Conservation (phyloP, 2,113 vertebrate species). For the Entelurus aequoreus region DNA sequence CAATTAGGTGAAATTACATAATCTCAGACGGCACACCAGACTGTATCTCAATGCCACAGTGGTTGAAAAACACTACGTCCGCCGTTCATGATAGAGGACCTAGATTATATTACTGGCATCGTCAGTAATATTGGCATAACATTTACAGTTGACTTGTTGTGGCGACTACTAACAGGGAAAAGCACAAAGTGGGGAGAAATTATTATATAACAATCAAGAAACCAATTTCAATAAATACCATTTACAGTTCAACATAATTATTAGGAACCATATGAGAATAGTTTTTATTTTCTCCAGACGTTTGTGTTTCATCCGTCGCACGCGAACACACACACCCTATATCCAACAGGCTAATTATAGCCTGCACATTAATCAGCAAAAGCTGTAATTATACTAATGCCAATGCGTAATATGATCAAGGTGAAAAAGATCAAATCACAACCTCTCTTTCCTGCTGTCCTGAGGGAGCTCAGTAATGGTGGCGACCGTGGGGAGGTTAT, state of each 20-base stretch:
- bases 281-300: too few species aligned
- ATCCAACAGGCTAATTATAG: constrained; percentile 53
- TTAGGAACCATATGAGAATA: not conserved
- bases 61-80: too few species aligned
- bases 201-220: not conserved
- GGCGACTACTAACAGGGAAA: too few species aligned
- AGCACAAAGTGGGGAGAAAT: too few species aligned
- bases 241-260: constrained; percentile 1
- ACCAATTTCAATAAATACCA: not conserved
- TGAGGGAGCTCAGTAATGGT: constrained; percentile 11
- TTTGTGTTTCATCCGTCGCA: too few species aligned
- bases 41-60: too few species aligned
- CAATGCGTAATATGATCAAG: constrained; percentile 62
- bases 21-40: too few species aligned
- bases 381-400: constrained; percentile 67
- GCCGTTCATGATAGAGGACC: too few species aligned
- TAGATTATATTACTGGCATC: too few species aligned
- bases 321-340: not conserved
- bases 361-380: constrained; percentile 61
- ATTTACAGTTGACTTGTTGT: too few species aligned
- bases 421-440: constrained; percentile 58
- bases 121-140: too few species aligned
- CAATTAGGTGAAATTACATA: too few species aligned
- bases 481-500: constrained; percentile 21
- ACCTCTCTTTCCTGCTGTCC: constrained; percentile 24